Evolutionary conservation across 2,888 invertebrate species (phyloP).

Genomic region (Drosophila melanosoma): DNA sequence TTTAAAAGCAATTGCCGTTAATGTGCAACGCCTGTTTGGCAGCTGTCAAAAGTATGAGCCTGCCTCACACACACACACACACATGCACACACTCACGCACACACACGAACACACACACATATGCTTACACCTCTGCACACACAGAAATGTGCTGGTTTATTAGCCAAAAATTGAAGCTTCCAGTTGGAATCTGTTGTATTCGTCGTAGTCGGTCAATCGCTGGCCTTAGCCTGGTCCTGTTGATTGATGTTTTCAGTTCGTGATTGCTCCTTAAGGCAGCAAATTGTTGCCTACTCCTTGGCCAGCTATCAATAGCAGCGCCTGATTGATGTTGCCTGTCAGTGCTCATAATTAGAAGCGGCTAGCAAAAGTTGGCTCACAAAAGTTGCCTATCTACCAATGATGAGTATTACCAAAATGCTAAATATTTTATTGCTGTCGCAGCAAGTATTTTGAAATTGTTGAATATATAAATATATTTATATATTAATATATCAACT

Average conservation of each 20-base stretch:
- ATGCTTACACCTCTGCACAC: slow-evolving; percentile 19
- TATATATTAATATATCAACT: no score
- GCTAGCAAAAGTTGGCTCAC: not conserved
- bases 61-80: slow-evolving; percentile 8
- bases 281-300: slow-evolving; percentile 40
- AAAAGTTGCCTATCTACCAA: not conserved
- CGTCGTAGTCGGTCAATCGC: slow-evolving; percentile 28
- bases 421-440: not conserved
- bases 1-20: slow-evolving; percentile 79
- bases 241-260: slow-evolving; percentile 55
- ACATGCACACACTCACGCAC: slow-evolving; percentile 1
- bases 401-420: not conserved
- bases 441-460: no score
- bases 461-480: no score
- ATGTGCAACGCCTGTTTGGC: slow-evolving; percentile 77
- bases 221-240: slow-evolving; percentile 18
- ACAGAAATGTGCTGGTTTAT: slow-evolving; percentile 32
- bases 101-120: slow-evolving; percentile 17
- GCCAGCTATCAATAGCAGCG: slow-evolving; percentile 13
- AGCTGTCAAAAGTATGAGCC: slow-evolving; percentile 66
- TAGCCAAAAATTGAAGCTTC: slow-evolving; percentile 32
- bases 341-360: slow-evolving; percentile 2
- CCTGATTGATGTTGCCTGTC: slow-evolving; percentile 1
- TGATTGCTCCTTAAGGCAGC: slow-evolving; percentile 34
- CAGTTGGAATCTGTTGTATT: not conserved